A percentile compares a stretch with the other conserved stretches of the same genome.
Evolutionary conservation across 2,113 vertebrate genomes (phyloP).

Genomic region (Lethenteron reissneri): DNA sequence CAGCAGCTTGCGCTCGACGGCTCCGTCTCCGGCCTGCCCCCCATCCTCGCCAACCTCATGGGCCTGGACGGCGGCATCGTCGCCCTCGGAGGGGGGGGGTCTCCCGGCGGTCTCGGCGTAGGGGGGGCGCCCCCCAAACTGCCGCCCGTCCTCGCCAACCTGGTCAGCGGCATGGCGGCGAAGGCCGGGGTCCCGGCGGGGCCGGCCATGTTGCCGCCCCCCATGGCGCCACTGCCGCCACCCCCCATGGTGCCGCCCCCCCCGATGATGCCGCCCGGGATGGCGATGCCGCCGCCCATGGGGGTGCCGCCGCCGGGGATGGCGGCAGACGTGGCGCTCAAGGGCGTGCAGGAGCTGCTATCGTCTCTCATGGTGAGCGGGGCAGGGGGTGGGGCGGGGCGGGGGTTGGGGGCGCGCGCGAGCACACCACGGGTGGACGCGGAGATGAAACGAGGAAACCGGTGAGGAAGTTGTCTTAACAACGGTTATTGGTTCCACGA

Average conservation of each 20-base stretch:
- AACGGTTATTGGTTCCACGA: not conserved
- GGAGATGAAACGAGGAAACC: not conserved
- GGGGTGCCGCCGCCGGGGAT: slow-evolving; percentile 26
- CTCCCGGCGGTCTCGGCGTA: slow-evolving; percentile 16
- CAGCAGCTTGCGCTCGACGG: no score
- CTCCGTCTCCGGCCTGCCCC: not conserved
- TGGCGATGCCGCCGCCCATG: not conserved
- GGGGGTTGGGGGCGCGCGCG: not conserved
- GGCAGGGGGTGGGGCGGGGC: not conserved
- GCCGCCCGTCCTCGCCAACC: slow-evolving; percentile 61
- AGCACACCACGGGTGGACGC: not conserved
- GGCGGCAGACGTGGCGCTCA: slow-evolving; percentile 30
- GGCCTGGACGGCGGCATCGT: not conserved
- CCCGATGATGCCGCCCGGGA: not conserved
- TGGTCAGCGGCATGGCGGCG: slow-evolving; percentile 42
- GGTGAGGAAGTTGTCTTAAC: not conserved
- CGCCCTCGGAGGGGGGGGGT: not conserved
- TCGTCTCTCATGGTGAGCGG: slow-evolving; percentile 57
- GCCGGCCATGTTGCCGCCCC: slow-evolving; percentile 30
- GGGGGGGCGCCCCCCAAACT: slow-evolving; percentile 33
- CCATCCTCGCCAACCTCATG: slow-evolving; percentile 1
- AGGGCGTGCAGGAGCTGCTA: slow-evolving; percentile 59
- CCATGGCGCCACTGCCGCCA: slow-evolving; percentile 56
- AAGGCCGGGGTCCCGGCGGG: slow-evolving; percentile 35
- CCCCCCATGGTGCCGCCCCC: slow-evolving; percentile 55